Evolutionary conservation across 2,888 invertebrate species (phyloP), one percentile per base, ranked within the genome.

Genomic region (Chloroclysta siterata): DNA sequence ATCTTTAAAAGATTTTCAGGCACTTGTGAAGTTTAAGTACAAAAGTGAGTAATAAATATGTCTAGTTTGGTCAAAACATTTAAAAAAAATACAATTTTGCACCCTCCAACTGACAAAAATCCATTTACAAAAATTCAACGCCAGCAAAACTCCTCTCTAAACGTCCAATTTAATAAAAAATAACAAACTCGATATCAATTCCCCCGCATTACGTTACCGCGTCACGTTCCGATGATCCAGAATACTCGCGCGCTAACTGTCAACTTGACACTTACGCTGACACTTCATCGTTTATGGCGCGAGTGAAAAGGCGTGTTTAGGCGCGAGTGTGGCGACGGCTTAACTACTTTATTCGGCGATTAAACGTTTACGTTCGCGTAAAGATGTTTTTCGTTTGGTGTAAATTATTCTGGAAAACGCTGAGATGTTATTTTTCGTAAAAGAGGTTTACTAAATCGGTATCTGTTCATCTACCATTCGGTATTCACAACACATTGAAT

Each of bases 151-250:
- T 42, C 44, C 28, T 57, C 33, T 51, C 28, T 33, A 53, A 55
- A 14, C 41, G 42, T 48, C 39, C 10, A 59, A 54, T 66, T 66
- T 54, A 47, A 63, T 65, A 69, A 67, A 66, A 64, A 59, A 70
- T 61, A 66, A 59, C 39, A 52, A 59, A 44, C 56, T 53, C 52
- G 57, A 66, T 69, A 69, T 69, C 69, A 69, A 69, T 69, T 64
- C 60, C 53, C 50, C 36, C 11, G 56, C 65, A 60, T 71, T 63
- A 59, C 48, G 29, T 14, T 59, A 36, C 29, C 71, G 15, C 41
- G 55, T 67, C 71, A 71, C 71, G 69, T 71, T 22, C 29, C 50
- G 55, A 52, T 64, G 59, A 68, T 60, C 65, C 53, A 46, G 65
- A 68, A 62, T 66, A 58, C 50, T 29, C 50, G 47, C 55, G 47